Percentiles rank a stretch among this genome's conserved stretches.
phyloP scores from a whole-genome alignment of 1,140 invertebrate species.

The Drosophila asahinai region DNA sequence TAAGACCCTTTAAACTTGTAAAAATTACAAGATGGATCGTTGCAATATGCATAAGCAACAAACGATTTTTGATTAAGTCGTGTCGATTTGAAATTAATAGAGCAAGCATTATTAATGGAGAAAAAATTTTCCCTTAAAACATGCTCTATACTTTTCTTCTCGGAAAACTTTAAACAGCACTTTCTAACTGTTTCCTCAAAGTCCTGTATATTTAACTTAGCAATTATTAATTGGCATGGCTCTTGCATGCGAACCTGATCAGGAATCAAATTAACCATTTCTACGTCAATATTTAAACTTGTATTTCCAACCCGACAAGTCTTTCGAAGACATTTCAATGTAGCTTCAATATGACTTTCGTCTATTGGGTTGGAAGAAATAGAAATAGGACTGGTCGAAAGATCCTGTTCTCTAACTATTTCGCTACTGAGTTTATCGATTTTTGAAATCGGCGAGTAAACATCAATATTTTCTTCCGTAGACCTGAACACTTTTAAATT shows the following conservation, averaged over 20 bases:
- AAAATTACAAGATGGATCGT: neutral
- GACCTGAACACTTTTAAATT: neutral
- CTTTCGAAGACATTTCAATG: neutral
- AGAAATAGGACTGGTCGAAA: neutral
- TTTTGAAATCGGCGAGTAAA: neutral
- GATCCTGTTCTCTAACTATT: neutral
- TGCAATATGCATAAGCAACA: conserved; percentile 2
- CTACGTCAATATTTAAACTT: neutral
- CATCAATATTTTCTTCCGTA: neutral
- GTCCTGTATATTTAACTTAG: neutral
- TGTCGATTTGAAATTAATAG: too few species aligned
- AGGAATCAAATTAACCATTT: neutral
- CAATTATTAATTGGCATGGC: neutral
- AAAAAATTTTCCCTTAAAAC: too few species aligned
- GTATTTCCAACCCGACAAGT: neutral
- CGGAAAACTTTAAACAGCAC: neutral
- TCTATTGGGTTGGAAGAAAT: neutral
- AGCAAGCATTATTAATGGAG: too few species aligned
- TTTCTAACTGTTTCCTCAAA: neutral
- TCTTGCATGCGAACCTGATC: neutral
- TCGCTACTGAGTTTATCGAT: neutral
- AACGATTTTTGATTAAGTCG: neutral
- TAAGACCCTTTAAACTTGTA: neutral
- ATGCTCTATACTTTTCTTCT: neutral
- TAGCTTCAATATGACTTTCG: neutral